These are phyloP conservation scores for Nannospalax galili DNA, from an alignment of 2,113 vertebrate species.

Conservation along the genomic window DNA sequence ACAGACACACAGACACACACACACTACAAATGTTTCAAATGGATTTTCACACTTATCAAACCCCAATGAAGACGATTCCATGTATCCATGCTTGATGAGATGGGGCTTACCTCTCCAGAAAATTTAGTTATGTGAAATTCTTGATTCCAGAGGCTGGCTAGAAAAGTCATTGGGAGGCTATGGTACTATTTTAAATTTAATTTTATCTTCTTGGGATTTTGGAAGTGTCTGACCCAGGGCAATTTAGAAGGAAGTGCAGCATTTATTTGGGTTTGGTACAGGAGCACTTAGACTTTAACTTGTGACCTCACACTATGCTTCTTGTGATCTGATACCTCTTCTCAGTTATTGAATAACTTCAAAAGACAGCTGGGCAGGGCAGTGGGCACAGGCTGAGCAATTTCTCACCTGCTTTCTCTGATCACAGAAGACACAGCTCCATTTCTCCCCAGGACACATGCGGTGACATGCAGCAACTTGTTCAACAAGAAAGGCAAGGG, in stretches of 20 bases:
- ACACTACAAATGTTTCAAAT: neutral
- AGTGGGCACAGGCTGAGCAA: neutral
- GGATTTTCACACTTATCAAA: neutral
- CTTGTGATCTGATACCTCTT: conserved; percentile 61
- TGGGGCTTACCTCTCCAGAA: neutral
- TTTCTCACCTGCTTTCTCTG: conserved; percentile 77
- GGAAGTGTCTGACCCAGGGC: conserved; percentile 35
- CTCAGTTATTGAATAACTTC: conserved; percentile 65
- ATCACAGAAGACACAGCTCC: conserved; percentile 65
- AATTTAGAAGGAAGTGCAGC: conserved; percentile 37
- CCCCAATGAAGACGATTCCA: neutral
- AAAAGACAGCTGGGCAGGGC: conserved; percentile 70
- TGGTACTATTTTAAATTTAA: neutral
- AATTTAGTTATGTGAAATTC: neutral
- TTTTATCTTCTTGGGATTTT: conserved; percentile 52
- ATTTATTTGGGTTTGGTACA: conserved; percentile 62
- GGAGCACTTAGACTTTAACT: conserved; percentile 26
- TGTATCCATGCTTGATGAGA: neutral
- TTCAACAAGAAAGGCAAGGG: conserved; percentile 55
- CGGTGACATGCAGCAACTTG: conserved; percentile 63
- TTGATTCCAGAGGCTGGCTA: neutral
- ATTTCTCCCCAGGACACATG: conserved; percentile 61
- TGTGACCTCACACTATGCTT: conserved; percentile 47
- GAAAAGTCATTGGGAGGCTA: neutral
- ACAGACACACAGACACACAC: neutral